Evolutionary conservation across 2,113 vertebrate genomes (phyloP).

Genomic region (Oophaga pumilio): DNA sequence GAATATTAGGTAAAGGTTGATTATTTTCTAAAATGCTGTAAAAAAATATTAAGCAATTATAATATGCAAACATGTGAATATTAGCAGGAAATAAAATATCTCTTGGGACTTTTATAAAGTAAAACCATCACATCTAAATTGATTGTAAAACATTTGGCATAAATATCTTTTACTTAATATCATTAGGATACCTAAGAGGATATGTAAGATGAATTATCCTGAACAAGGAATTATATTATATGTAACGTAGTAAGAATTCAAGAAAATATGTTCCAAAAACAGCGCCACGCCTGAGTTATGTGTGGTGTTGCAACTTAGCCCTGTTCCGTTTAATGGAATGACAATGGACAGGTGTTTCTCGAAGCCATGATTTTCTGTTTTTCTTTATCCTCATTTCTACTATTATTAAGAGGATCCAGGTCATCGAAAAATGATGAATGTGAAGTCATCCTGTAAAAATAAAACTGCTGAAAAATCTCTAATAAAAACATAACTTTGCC

Average conservation of each 20-base stretch:
- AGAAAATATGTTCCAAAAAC: background rate
- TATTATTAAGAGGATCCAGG: background rate
- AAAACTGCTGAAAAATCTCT: background rate
- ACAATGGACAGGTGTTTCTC: too few relatives aligned
- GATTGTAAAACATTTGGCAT: slow-evolving; percentile 7
- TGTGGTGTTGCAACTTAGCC: too few relatives aligned
- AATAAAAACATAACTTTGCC: too few relatives aligned
- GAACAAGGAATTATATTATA: background rate
- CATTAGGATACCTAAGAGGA: slow-evolving; percentile 19
- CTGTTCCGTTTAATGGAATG: too few relatives aligned
- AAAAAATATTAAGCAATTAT: background rate
- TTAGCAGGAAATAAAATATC: slow-evolving; percentile 12
- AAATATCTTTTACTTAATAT: slow-evolving; percentile 29
- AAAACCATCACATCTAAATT: slow-evolving; percentile 20
- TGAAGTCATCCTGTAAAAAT: background rate
- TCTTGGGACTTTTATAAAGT: slow-evolving; percentile 27
- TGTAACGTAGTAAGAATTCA: slow-evolving; percentile 1
- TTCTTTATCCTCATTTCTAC: background rate
- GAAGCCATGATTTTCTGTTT: background rate
- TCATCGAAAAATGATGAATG: background rate
- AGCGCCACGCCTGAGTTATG: too few relatives aligned
- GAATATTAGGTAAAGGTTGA: background rate
- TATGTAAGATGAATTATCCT: slow-evolving; percentile 46
- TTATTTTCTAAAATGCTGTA: background rate
- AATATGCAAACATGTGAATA: slow-evolving; percentile 18